phyloP scores from a whole-genome alignment of 2,113 vertebrate species.

The Aplodontia rufa region DNA sequence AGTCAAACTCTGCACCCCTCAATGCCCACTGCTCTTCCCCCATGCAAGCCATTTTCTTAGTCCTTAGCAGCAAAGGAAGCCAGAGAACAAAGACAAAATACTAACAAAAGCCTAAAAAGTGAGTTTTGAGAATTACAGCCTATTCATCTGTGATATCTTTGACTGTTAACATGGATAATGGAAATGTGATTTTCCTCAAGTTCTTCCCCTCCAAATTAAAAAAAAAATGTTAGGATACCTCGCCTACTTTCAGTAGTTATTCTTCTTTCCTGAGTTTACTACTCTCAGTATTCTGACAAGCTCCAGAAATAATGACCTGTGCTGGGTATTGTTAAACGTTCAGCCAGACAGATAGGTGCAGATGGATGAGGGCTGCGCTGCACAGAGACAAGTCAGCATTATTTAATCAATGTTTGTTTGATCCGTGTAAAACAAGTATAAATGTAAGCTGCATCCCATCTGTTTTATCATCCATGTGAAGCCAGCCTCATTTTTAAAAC shows the following conservation, averaged over 20 bases:
- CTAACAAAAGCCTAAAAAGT: background rate
- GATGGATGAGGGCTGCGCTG: constrained; percentile 61
- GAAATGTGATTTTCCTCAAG: constrained; percentile 37
- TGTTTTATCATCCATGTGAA: constrained; percentile 71
- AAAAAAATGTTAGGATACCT: background rate
- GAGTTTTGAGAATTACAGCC: background rate
- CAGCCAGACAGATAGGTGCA: constrained; percentile 62
- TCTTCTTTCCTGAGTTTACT: constrained; percentile 36
- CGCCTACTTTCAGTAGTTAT: background rate
- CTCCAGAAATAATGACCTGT: constrained; percentile 57
- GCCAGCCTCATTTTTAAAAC: constrained; percentile 71
- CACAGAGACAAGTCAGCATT: constrained; percentile 71
- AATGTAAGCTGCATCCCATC: constrained; percentile 66
- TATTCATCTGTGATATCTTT: background rate
- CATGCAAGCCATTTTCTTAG: background rate
- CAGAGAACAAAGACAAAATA: background rate
- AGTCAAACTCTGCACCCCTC: background rate
- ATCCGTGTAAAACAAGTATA: constrained; percentile 60
- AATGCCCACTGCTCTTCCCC: background rate
- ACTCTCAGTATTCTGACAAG: constrained; percentile 53
- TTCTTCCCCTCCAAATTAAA: background rate
- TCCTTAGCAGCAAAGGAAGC: background rate
- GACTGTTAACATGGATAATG: constrained; percentile 26
- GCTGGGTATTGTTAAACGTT: constrained; percentile 45
- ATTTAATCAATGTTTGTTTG: constrained; percentile 77